Base-by-base conservation (phyloP, 2,113 vertebrate genomes). In the Poecilia latipinna region DNA sequence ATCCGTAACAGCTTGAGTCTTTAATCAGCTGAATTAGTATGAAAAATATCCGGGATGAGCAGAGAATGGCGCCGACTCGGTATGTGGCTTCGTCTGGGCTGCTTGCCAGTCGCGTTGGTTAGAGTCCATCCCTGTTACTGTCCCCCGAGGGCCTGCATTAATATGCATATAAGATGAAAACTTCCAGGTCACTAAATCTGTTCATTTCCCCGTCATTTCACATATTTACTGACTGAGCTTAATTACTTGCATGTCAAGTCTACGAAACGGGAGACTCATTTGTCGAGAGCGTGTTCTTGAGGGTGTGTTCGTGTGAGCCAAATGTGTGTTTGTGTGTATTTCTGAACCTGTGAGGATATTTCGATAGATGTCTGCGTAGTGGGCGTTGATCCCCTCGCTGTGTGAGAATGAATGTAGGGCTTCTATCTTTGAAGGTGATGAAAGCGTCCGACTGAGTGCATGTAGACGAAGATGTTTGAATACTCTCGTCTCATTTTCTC, bases 181-280 rank as follows among this genome's bases (percentile, higher is more conserved):
- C 61, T 90, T 92, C 90, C 86, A 93, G 90, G 90, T 93, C 92
- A 93, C 80, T 66, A 57, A 70, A 78, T 87, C 78, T 74, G 32
- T 73, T 86, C 57, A 86, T 73, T 72, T 80, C 77, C 81, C 79
- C 81, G 88, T 89, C 82, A 89, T 89, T 78, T 88, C 5, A 19
- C 68, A 82, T 85, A 78, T 86, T 88, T 73, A 67, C 68, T 67
- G 69, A 74, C 61, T 65, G 64, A 24, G 62, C 22, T 28, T 72
- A 80, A 74, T 51, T 33, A 37, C 29, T 6, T 51, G 32, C 31
- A 57, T 22, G 60, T 26, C 15, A 39, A 28, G 74, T 78, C 13
- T 42, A 19, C 5, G 67, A 77, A 29, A 24, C 35, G 8, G 71
- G 84, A 37, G 78, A 32, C 39, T 78, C 65, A 48, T 37, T 37